Base-by-base conservation (phyloP, 2,888 invertebrate genomes). In the Tubulanus polymorphus region DNA sequence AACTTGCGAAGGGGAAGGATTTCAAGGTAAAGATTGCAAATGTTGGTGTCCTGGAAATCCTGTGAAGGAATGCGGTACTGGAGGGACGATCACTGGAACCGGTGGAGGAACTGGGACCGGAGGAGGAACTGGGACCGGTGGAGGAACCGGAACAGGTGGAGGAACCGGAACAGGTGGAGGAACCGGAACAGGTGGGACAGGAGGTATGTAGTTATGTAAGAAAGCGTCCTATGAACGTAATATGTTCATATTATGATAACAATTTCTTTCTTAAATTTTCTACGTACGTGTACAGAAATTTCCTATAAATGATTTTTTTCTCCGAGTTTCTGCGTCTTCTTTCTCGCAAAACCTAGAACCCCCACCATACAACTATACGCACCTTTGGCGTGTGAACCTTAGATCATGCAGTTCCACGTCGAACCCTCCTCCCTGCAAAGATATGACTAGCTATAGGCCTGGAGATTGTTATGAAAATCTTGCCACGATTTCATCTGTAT, bases 21-120 rank as follows among this genome's bases (percentile, higher is more conserved):
- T 67, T 54, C 54, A 63, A 15, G 68, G 63, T 23, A 63, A 65
- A 46, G 66, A 68, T 56, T 68, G 68, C 52, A 51, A 56, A 37
- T 68, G 69, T 51, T 63, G 61, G 55, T 69, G 69, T 48, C 65
- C 67, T 0, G 64, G 66, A 1, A 54, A 55, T 23, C 64, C 65
- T 6, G 54, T 37, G 8, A 48, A 46, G 23, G 23, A 41, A 37
- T 66, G 66, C 51, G 27, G 27, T n/a, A 55, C 55, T n/a, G 26
- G 32, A 6, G 35, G 27, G 8, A 25, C 18, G 2, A n/a, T 23
- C 3, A 52, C 52, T 12, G 35, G 46, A 28, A 8, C 46, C 25
- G 25, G 20, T 26, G 18, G 15, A n/a, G n/a, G 5, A 1, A 37
- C 45, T 53, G 15, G 37, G 18, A 28, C 37, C n/a, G 57, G 55